phyloP scores from a whole-genome alignment of 1,140 invertebrate genomes.

The Holotrichia oblita region DNA sequence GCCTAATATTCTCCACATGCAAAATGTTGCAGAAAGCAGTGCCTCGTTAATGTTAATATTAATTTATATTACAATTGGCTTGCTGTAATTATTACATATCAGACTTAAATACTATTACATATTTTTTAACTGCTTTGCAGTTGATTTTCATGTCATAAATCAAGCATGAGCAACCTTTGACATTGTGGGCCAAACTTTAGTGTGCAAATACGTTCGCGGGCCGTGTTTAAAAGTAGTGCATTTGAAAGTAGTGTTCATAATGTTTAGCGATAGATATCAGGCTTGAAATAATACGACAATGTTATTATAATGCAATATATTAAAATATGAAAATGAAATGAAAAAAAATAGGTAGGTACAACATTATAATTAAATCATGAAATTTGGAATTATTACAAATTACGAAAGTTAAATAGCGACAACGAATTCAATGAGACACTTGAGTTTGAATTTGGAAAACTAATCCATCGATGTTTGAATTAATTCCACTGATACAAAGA shows the following conservation, averaged over 20 bases:
- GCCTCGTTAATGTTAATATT: no score
- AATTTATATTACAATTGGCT: no score
- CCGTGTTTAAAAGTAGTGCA: no score
- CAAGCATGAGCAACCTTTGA: neutral
- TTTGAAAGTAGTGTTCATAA: slow-evolving; percentile 4
- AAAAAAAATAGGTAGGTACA: neutral
- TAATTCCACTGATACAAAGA: neutral
- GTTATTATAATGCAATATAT: neutral
- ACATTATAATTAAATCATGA: slow-evolving; percentile 1
- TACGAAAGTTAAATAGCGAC: neutral
- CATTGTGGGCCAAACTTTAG: neutral
- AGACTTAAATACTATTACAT: no score
- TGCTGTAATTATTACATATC: no score
- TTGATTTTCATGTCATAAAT: no score
- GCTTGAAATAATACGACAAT: neutral
- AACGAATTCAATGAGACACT: neutral
- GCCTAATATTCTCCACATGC: no score
- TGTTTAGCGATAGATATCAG: neutral
- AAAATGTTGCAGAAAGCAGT: no score
- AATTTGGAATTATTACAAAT: slow-evolving; percentile 6
- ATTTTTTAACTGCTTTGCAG: no score
- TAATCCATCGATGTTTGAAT: slow-evolving; percentile 5
- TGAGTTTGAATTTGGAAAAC: slow-evolving; percentile 7
- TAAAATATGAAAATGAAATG: neutral
- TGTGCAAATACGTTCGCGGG: neutral